Evolutionary conservation across 2,113 vertebrate genomes (phyloP).

Genomic region (Vulpes lagopus): DNA sequence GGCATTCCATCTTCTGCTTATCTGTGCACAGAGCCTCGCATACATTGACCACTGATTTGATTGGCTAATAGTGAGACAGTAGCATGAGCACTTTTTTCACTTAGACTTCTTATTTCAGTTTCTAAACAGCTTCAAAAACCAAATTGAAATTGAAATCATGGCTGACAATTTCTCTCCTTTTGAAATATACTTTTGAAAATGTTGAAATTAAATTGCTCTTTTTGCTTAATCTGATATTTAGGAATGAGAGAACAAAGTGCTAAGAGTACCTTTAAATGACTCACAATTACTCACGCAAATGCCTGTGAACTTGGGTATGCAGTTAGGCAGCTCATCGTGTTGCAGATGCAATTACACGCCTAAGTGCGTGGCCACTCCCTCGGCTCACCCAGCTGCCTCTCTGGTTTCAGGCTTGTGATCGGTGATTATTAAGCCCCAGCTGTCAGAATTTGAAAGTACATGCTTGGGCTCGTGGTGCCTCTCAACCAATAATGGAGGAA

Average conservation of each 20-base stretch:
- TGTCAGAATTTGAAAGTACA: constrained; percentile 50
- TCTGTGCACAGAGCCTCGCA: not conserved
- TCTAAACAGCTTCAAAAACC: not conserved
- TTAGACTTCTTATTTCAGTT: not conserved
- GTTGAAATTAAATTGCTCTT: constrained; percentile 71
- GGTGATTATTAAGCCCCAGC: constrained; percentile 40
- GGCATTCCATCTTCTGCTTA: rapidly evolving
- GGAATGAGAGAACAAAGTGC: constrained; percentile 77
- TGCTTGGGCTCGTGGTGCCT: not conserved
- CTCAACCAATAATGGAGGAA: not conserved
- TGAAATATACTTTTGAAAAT: constrained; percentile 71
- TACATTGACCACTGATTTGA: not conserved
- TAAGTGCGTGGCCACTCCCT: constrained; percentile 76
- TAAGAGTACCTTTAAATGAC: constrained; percentile 76
- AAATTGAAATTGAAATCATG: not conserved
- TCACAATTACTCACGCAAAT: constrained; percentile 80
- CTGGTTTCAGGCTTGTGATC: constrained; percentile 2
- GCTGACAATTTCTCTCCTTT: constrained; percentile 7
- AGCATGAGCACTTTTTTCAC: not conserved
- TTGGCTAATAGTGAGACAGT: rapidly evolving
- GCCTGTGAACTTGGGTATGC: constrained; percentile 79
- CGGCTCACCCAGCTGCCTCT: constrained; percentile 62
- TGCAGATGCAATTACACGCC: constrained; percentile 79
- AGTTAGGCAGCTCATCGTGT: constrained; percentile 85
- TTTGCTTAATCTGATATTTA: constrained; percentile 77